phyloP scores from a whole-genome alignment of 2,888 invertebrate genomes.

The Pinctada fucata region DNA sequence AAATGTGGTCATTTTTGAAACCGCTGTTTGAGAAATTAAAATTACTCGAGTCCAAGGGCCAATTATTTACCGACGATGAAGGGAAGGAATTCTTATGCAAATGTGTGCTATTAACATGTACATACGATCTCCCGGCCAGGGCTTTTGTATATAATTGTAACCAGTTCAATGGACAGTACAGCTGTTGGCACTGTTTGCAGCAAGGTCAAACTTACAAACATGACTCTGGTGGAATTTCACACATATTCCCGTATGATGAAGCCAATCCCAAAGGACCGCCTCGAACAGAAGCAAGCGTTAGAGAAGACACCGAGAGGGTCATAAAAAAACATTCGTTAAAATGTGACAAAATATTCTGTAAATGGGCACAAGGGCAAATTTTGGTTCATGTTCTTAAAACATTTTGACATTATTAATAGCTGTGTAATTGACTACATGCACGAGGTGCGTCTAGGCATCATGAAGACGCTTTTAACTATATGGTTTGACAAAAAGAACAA shows the following conservation, averaged over 20 bases:
- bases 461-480: slow-evolving; percentile 28
- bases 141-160: slow-evolving; percentile 35
- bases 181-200: slow-evolving; percentile 35
- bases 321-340: not conserved
- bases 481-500: slow-evolving; percentile 37
- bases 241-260: slow-evolving; percentile 14
- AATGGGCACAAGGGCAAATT: slow-evolving; percentile 33
- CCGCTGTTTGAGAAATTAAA: slow-evolving; percentile 19
- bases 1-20: slow-evolving; percentile 28
- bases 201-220: slow-evolving; percentile 21
- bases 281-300: slow-evolving; percentile 11
- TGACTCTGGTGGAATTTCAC: slow-evolving; percentile 24
- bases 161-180: slow-evolving; percentile 29
- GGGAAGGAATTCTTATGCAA: slow-evolving; percentile 23
- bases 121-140: slow-evolving; percentile 34
- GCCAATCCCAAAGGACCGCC: slow-evolving; percentile 9
- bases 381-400: slow-evolving; percentile 29
- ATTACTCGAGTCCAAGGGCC: not conserved
- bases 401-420: slow-evolving; percentile 30
- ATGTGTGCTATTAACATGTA: slow-evolving; percentile 34
- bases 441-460: slow-evolving; percentile 30
- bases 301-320: not conserved
- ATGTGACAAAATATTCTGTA: slow-evolving; percentile 4
- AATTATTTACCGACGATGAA: slow-evolving; percentile 15
- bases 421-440: slow-evolving; percentile 40